phyloP scores from a whole-genome alignment of 2,797 vertebrate genomes.

The Sparidentex hasta region DNA sequence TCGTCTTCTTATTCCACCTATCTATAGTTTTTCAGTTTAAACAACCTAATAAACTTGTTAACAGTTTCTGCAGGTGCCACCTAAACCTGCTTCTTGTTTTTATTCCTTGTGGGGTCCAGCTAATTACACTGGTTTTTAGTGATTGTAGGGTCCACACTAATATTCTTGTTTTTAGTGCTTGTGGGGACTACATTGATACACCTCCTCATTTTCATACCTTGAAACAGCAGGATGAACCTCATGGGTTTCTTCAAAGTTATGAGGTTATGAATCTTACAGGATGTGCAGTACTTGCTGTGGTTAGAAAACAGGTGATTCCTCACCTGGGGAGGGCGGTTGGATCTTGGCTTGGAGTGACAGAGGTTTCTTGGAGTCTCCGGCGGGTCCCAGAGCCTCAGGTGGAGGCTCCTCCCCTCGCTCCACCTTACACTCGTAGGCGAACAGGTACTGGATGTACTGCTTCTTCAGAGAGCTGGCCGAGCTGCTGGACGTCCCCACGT shows the following conservation, averaged over 20 bases:
- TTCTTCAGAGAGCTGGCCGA: conserved; percentile 97
- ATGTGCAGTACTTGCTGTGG: neutral
- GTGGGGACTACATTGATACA: neutral
- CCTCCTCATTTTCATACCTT: neutral
- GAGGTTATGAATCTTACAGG: too few relatives aligned
- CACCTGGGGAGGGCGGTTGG: conserved; percentile 96
- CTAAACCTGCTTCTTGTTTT: neutral
- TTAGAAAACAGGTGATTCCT: conserved; percentile 49
- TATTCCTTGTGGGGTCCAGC: neutral
- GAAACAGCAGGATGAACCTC: neutral
- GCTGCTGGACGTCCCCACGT: conserved; percentile 95
- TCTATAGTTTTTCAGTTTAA: too few relatives aligned
- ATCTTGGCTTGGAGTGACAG: conserved; percentile 87
- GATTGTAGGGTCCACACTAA: too few relatives aligned
- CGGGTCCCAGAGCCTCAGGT: conserved; percentile 85
- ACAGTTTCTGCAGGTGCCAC: neutral
- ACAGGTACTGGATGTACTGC: conserved; percentile 98
- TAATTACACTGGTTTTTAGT: neutral
- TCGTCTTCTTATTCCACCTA: too few relatives aligned
- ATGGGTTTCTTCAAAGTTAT: neutral
- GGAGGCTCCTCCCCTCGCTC: conserved; percentile 97
- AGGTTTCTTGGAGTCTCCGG: conserved; percentile 89
- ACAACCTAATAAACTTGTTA: too few relatives aligned
- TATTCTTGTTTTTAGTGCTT: neutral
- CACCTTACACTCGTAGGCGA: conserved; percentile 97